Evolutionary conservation across 2,888 invertebrate genomes (phyloP), one percentile per base, ranked within the genome.

Genomic region (Drosophila pegasa): DNA sequence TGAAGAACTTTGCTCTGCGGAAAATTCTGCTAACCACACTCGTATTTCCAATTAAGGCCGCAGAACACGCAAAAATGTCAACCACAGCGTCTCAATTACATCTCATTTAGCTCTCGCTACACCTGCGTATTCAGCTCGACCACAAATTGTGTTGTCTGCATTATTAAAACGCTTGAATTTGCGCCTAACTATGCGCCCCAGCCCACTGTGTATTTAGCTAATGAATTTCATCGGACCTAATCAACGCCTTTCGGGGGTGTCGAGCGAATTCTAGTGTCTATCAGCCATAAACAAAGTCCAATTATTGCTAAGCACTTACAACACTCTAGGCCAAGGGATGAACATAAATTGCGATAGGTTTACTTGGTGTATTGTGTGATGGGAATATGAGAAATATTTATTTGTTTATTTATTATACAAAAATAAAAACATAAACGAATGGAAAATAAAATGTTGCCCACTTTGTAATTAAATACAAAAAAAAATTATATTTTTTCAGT

Each of bases 61-160:
- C 51, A 41, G 9, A 73, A 55, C 38, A 74, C 75, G 14, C 69
- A 51, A 60, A 56, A 50, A 27, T 40, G 22, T 41, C 43, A 56
- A 64, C 75, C 75, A 40, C 73, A 69, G 41, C 41, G 50, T 58
- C 75, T 66, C 78, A 69, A 78, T 78, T 84, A 75, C 71, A 59
- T 31, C 29, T 59, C 51, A 59, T 47, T 56, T 47, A 38, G 14
- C 27, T 57, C 54, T n/a, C 16, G 7, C 47, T 29, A 14, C 37
- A 31, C 48, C 12, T 25, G 33, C n/a, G 8, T 14, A 18, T 18
- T 12, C 33, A 10, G 14, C 35, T 57, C 22, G 14, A 22, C 61
- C 65, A 40, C 56, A 54, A 55, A 50, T 62, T 48, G 47, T 48
- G 27, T 51, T 51, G 56, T 45, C 25, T 72, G 25, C 59, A 69